phyloP scores from a whole-genome alignment of 2,797 vertebrate species.

The Pangasius sanitwongsei region DNA sequence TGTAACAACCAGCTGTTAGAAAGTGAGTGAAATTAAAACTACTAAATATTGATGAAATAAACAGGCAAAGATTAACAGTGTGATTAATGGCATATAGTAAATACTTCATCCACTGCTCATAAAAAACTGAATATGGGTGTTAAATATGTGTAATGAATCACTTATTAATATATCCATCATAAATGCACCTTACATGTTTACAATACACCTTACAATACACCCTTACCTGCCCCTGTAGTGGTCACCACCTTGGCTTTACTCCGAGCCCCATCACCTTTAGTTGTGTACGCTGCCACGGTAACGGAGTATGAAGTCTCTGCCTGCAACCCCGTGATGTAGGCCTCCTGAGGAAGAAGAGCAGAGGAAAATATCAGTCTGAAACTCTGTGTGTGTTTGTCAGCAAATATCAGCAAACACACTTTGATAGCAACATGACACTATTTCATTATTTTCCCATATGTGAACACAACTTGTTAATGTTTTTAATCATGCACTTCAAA shows the following conservation, averaged over 20 bases:
- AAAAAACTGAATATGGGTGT: too few relatives aligned
- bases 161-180: not conserved
- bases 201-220: constrained; percentile 4
- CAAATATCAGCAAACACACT: not conserved
- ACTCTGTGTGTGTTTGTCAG: not conserved
- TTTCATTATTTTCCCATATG: not conserved
- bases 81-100: not conserved
- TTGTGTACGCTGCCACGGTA: constrained; percentile 91
- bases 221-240: constrained; percentile 92
- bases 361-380: constrained; percentile 29
- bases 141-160: not conserved
- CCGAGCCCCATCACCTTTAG: constrained; percentile 92
- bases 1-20: not conserved
- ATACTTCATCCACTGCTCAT: not conserved
- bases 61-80: not conserved
- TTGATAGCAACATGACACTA: not conserved
- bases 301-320: constrained; percentile 93
- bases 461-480: not conserved
- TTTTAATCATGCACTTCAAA: not conserved
- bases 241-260: constrained; percentile 90
- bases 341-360: constrained; percentile 77
- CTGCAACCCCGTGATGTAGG: constrained; percentile 84
- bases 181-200: too few relatives aligned
- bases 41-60: not conserved
- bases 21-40: not conserved